Conservation (phyloP, 2,113 vertebrate genomes). For the Gallinago undulata region DNA sequence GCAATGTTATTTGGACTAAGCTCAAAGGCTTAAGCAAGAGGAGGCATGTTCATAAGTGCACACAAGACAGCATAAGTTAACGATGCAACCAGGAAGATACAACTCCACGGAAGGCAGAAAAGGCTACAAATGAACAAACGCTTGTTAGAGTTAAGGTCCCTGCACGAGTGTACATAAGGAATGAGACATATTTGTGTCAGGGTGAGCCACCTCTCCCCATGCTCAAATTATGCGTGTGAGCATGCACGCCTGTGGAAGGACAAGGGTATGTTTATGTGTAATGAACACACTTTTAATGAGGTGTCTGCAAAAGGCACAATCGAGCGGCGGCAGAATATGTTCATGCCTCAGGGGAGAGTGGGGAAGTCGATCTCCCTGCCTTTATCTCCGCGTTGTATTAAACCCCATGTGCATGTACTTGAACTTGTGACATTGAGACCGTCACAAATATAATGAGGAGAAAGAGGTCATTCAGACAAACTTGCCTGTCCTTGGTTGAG, state of each 20-base stretch:
- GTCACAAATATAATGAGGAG: conserved; percentile 11
- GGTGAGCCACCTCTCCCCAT: not conserved
- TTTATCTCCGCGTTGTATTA: not conserved
- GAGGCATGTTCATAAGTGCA: not conserved
- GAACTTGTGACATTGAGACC: conserved; percentile 33
- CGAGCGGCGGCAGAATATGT: not conserved
- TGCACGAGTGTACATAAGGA: fast-evolving
- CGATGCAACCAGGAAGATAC: not conserved
- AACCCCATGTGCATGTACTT: not conserved
- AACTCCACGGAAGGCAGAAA: not conserved
- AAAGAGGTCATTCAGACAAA: not conserved
- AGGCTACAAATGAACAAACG: not conserved
- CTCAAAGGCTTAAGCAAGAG: not conserved
- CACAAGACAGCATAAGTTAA: not conserved
- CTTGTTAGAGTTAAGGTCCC: not conserved
- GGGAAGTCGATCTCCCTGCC: not conserved
- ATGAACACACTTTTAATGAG: conserved; percentile 18
- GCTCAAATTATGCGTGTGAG: not conserved
- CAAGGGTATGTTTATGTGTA: not conserved
- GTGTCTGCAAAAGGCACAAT: conserved; percentile 23
- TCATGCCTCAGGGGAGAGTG: not conserved
- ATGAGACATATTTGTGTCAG: not conserved
- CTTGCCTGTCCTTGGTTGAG: not conserved
- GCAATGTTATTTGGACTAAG: not conserved
- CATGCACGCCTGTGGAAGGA: not conserved